phyloP scores from a whole-genome alignment of 2,888 invertebrate species.

The Octodonta nipae region DNA sequence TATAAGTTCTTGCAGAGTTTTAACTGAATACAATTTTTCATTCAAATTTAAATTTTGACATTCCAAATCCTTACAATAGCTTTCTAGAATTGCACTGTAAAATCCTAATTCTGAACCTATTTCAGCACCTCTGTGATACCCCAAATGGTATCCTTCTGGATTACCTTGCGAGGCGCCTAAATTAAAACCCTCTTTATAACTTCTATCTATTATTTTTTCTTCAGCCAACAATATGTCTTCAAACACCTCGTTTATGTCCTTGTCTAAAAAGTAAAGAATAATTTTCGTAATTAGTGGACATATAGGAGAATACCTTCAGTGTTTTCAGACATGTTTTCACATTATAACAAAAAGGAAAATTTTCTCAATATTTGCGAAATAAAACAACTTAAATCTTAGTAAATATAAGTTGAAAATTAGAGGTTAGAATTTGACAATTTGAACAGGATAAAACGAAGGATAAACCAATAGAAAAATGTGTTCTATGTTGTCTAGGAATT shows the following conservation, averaged over 20 bases:
- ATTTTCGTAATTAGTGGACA: no score
- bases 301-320: no score
- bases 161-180: conserved; percentile 50
- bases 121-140: conserved; percentile 64
- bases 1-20: conserved; percentile 45
- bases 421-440: no score
- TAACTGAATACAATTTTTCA: conserved; percentile 42
- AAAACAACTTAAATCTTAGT: no score
- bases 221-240: conserved; percentile 58
- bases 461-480: no score
- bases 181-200: conserved; percentile 55
- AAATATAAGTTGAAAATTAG: no score
- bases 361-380: no score
- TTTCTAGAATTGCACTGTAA: conserved; percentile 49
- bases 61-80: conserved; percentile 19
- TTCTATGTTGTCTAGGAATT: no score
- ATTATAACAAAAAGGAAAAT: no score
- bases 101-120: conserved; percentile 66
- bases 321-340: no score
- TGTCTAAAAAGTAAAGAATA: no score
- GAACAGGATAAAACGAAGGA: no score
- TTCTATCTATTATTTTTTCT: conserved; percentile 46
- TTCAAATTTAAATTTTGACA: conserved; percentile 43
- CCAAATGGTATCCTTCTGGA: conserved; percentile 57
- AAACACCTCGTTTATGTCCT: conserved; percentile 65